phyloP scores from a whole-genome alignment of 1,140 invertebrate genomes.

The Antheraea mylitta region DNA sequence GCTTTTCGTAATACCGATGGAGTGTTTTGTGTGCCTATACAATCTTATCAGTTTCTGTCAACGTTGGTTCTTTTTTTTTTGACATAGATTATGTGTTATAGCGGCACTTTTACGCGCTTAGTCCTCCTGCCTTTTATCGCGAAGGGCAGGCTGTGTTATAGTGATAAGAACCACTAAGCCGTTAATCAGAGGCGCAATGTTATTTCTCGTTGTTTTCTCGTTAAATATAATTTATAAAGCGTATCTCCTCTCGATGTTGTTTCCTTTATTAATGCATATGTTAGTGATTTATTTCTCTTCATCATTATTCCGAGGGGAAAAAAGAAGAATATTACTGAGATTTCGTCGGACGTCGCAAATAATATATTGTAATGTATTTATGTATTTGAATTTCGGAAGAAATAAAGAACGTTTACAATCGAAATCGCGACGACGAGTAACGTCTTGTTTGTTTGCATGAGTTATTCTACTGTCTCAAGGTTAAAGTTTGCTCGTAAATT shows the following conservation, averaged over 20 bases:
- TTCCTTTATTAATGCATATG: background rate
- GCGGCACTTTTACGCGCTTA: constrained; percentile 5
- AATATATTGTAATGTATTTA: background rate
- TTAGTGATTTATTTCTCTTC: background rate
- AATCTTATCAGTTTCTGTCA: constrained; percentile 33
- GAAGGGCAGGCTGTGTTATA: background rate
- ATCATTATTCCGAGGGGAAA: background rate
- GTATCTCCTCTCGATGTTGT: background rate
- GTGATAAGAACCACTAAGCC: background rate
- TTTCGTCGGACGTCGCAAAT: background rate
- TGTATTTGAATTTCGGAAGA: background rate
- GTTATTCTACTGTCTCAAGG: background rate
- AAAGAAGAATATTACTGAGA: background rate
- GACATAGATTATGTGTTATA: constrained; percentile 19
- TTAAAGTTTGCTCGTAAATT: background rate
- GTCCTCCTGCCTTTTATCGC: background rate
- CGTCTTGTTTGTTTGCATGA: background rate
- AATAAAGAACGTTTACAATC: background rate
- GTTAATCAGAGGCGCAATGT: background rate
- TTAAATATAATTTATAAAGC: constrained; percentile 1
- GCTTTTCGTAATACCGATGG: constrained; percentile 48
- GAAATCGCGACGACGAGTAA: background rate
- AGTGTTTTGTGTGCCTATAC: constrained; percentile 29
- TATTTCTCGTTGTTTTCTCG: background rate
- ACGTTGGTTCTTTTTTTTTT: constrained; percentile 23